Evolutionary conservation across 2,888 invertebrate species (phyloP).

Genomic region (Pinctada fucata): DNA sequence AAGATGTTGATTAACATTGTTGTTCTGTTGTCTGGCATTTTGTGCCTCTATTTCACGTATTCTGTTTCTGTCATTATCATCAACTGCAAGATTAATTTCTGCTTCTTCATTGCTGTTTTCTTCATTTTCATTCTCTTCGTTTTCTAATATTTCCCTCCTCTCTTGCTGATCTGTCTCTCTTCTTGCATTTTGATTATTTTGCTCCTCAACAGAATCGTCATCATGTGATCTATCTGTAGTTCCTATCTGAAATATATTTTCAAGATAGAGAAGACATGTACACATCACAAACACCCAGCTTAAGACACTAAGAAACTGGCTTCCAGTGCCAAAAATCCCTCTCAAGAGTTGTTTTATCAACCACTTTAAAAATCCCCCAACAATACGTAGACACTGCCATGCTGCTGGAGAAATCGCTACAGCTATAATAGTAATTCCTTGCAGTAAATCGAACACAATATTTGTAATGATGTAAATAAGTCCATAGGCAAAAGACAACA

Average conservation of each 20-base stretch:
- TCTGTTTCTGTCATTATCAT: slow-evolving; percentile 25
- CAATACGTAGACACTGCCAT: background rate
- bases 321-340: slow-evolving; percentile 27
- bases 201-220: background rate
- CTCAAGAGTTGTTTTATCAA: slow-evolving; percentile 17
- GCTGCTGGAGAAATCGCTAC: background rate
- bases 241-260: background rate
- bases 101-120: slow-evolving; percentile 51
- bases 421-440: background rate
- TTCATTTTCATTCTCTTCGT: slow-evolving; percentile 54
- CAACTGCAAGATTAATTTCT: slow-evolving; percentile 36
- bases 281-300: slow-evolving; percentile 32
- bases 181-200: slow-evolving; percentile 11
- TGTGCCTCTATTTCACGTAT: slow-evolving; percentile 10
- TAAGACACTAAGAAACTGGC: slow-evolving; percentile 18
- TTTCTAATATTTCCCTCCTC: slow-evolving; percentile 38
- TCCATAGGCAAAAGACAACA: background rate
- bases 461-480: background rate
- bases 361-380: slow-evolving; percentile 20
- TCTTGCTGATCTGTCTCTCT: slow-evolving; percentile 12
- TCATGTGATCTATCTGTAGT: background rate
- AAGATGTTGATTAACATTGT: background rate
- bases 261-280: slow-evolving; percentile 13
- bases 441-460: background rate
- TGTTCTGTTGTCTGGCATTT: background rate